Percentiles rank a stretch among this genome's conserved stretches.
Evolutionary conservation across 2,888 invertebrate species (phyloP).

Genomic region (Hymenopus coronatus): DNA sequence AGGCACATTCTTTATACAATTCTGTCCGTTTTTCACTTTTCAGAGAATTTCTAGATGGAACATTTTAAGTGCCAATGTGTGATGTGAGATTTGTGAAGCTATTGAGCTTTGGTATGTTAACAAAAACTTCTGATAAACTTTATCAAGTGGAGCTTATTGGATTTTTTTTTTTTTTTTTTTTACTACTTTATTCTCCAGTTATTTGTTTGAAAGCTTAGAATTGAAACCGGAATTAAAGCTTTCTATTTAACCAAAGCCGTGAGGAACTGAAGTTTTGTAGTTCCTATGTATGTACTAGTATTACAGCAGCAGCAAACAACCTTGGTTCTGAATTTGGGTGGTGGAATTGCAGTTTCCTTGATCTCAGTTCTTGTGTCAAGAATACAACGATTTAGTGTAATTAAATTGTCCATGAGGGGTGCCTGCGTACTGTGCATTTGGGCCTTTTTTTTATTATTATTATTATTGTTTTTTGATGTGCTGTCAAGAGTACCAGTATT

Average conservation of each 20-base stretch:
- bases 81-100: background rate
- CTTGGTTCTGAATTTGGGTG: constrained; percentile 34
- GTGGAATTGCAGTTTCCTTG: constrained; percentile 46
- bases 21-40: constrained; percentile 19
- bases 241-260: constrained; percentile 35
- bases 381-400: constrained; percentile 42
- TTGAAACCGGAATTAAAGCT: constrained; percentile 19
- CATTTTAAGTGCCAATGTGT: constrained; percentile 18
- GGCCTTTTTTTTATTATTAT: background rate
- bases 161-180: background rate
- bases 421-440: constrained; percentile 20
- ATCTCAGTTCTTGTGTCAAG: constrained; percentile 47
- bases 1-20: constrained; percentile 19
- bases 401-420: constrained; percentile 35
- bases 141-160: background rate
- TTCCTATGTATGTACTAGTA: constrained; percentile 37
- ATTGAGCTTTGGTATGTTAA: background rate
- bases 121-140: background rate
- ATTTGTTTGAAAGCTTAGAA: constrained; percentile 16
- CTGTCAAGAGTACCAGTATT: constrained; percentile 27
- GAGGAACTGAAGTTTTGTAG: constrained; percentile 38
- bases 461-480: background rate
- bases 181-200: background rate
- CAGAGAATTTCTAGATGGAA: constrained; percentile 24
- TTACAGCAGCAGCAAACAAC: constrained; percentile 14